A percentile compares a stretch with the other conserved stretches of the same genome.
Evolutionary conservation across 2,113 vertebrate species (phyloP).

Genomic region (Dicaeum eximium): DNA sequence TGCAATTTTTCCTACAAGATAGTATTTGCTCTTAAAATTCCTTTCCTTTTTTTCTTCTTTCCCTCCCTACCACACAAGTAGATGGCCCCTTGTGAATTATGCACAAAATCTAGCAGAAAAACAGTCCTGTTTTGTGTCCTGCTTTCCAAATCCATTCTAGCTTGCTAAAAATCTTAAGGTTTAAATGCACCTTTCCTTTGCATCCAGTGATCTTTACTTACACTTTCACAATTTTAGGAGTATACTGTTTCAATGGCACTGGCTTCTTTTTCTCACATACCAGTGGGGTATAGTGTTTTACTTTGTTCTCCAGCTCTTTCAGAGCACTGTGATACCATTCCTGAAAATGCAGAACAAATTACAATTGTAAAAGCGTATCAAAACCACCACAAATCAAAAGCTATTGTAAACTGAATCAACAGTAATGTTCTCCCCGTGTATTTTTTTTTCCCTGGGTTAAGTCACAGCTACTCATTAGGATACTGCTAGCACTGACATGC

Average conservation of each 20-base stretch:
- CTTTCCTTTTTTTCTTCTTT: not conserved
- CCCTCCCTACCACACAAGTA: not conserved
- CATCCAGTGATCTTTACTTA: conserved; percentile 68
- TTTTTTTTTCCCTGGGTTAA: not conserved
- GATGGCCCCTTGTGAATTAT: not conserved
- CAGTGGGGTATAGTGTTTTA: conserved; percentile 58
- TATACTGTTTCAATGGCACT: conserved; percentile 86
- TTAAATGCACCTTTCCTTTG: not conserved
- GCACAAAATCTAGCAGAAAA: not conserved
- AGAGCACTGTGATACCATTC: conserved; percentile 73
- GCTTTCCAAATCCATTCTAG: not conserved
- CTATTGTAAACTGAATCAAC: not conserved
- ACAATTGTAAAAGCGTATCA: not conserved
- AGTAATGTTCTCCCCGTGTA: not conserved
- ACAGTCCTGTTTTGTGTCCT: not conserved
- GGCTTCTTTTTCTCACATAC: conserved; percentile 90
- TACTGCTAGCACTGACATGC: not conserved
- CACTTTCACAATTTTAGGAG: conserved; percentile 93
- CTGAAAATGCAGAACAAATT: conserved; percentile 64
- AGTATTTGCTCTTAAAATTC: not conserved
- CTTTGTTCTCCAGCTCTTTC: conserved; percentile 62
- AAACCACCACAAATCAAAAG: not conserved
- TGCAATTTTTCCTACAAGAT: not conserved
- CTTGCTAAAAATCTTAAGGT: not conserved
- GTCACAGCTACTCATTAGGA: not conserved